Evolutionary conservation across 2,888 invertebrate genomes (phyloP).

Genomic region (Taphrorychus bicolor): DNA sequence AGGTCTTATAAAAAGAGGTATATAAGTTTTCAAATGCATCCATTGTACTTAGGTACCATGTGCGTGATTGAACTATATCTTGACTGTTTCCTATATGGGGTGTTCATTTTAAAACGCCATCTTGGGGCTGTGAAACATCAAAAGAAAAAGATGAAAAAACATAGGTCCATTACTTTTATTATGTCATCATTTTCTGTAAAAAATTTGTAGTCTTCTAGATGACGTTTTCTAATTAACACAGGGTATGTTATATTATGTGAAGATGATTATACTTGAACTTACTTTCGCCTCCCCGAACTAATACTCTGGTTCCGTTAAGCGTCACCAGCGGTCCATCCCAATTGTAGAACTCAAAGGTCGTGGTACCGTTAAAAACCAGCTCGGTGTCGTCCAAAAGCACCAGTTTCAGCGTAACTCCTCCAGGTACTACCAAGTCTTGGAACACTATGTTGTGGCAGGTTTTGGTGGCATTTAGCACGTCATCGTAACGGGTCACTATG

Average conservation of each 20-base stretch:
- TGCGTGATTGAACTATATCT: too few relatives aligned
- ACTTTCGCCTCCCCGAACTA: conserved; percentile 14
- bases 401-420: conserved; percentile 17
- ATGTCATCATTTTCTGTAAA: too few relatives aligned
- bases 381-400: background rate
- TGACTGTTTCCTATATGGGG: too few relatives aligned
- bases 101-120: too few relatives aligned
- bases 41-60: too few relatives aligned
- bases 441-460: conserved; percentile 15
- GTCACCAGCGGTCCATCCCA: conserved; percentile 19
- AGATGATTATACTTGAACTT: background rate
- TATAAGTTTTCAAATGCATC: too few relatives aligned
- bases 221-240: too few relatives aligned
- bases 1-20: too few relatives aligned
- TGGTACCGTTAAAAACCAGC: conserved; percentile 13
- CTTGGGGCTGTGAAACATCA: too few relatives aligned
- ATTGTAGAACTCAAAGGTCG: conserved; percentile 10
- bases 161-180: too few relatives aligned
- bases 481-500: conserved; percentile 9
- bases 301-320: conserved; percentile 14
- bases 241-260: too few relatives aligned
- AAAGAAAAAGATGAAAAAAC: too few relatives aligned
- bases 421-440: conserved; percentile 12
- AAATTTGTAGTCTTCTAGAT: background rate
- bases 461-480: conserved; percentile 13